Base-by-base conservation (phyloP, 2,888 invertebrate species). In the Tenthredo mesomela region DNA sequence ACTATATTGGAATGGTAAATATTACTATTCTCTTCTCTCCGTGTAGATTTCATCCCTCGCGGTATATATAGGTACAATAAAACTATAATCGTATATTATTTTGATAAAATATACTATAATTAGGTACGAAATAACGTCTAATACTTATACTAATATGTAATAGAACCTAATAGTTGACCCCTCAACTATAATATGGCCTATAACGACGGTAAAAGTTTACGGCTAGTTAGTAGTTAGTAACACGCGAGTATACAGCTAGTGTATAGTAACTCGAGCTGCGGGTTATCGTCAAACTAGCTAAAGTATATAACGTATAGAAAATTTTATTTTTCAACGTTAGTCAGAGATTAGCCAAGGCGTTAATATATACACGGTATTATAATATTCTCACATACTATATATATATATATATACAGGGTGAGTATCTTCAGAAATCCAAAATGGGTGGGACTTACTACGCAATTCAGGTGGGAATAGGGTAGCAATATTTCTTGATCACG, bases 161-260 rank as follows among this genome's bases (percentile, higher is more conserved):
- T 21, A 37, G 40, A 47, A 50, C 21, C 10, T 29, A 50, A 29
- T 54, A 50, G 37, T 37, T 37, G 25, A 54, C 18, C 29, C 71
- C 37, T 54, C 21, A 33, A 40, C 77, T 77, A 18, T n/a, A n/a
- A n/a, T n/a, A n/a, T n/a, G 18, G 47, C 6, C 54, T 21, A 18
- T 33, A 54, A 33, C 54, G 77, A 25, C 37, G 54, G 33, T 77
- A 10, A 33, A 77, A 77, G 77, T 77, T 77, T 77, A 18, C 77
- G 25, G 33, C 77, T 50, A 77, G 77, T 77, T 54, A 33, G 77
- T 77, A n/a, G 40, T 77, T 77, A 33, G 47, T n/a, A 37, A 50
- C 77, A 77, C 77, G 77, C 77, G 54, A 54, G 40, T 37, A 71
- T 37, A 37, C 6, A 54, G 21, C 61, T 29, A 25, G 33, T 33